Evolutionary conservation across 2,113 vertebrate genomes (phyloP).

Genomic region (Gavia stellata): DNA sequence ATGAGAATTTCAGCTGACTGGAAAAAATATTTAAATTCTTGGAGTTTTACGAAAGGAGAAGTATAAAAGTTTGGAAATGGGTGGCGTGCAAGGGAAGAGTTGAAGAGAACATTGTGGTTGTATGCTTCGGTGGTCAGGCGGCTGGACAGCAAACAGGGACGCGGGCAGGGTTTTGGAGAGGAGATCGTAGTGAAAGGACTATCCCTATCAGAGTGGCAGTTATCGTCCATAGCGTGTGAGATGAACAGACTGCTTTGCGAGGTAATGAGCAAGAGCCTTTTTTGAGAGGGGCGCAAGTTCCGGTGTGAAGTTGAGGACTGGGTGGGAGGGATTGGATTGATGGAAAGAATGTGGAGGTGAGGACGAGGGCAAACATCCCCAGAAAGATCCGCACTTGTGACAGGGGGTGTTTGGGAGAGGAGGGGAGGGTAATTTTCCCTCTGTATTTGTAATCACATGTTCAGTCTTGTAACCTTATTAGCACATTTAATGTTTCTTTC

Average conservation of each 20-base stretch:
- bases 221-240: rapidly evolving
- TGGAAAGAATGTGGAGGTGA: neutral
- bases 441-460: rapidly evolving
- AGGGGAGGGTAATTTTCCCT: neutral
- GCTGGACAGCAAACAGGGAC: neutral
- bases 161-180: neutral
- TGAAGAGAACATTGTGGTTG: neutral
- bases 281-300: neutral
- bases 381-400: neutral
- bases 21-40: neutral
- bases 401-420: neutral
- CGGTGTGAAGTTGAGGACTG: neutral
- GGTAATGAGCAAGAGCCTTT: neutral
- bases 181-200: neutral
- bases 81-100: neutral
- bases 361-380: neutral
- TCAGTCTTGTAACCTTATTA: neutral
- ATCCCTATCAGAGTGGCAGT: rapidly evolving
- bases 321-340: neutral
- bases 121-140: neutral
- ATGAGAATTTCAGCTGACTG: neutral
- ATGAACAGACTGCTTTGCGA: neutral
- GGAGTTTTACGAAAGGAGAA: neutral
- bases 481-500: neutral
- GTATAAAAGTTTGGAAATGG: neutral